phyloP scores from a whole-genome alignment of 2,797 vertebrate species.

The Dendrocincla tyrannina region DNA sequence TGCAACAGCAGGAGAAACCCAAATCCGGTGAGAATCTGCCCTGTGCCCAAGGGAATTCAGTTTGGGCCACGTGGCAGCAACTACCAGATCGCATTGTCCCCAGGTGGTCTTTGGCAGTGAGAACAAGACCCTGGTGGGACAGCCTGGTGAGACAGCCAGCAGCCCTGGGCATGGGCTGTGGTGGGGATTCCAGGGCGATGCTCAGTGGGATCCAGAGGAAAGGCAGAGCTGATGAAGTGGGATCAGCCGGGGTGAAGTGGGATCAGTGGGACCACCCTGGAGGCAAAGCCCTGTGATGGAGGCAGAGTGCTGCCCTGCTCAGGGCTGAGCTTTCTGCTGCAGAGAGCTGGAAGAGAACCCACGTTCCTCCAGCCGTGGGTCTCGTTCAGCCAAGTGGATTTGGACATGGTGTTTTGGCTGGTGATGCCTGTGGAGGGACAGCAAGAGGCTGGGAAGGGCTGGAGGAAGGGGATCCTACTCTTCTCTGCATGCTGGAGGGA shows the following conservation, averaged over 20 bases:
- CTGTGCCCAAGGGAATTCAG: neutral
- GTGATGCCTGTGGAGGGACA: neutral
- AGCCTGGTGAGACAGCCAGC: neutral
- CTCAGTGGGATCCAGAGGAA: neutral
- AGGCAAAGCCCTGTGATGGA: neutral
- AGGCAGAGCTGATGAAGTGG: fast-evolving
- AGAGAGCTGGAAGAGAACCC: neutral
- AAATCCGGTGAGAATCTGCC: neutral
- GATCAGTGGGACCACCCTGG: neutral
- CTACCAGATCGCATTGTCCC: neutral
- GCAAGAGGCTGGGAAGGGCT: neutral
- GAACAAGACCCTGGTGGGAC: neutral
- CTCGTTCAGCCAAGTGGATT: fast-evolving
- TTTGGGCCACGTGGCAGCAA: neutral
- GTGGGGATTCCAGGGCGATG: neutral
- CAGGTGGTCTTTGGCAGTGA: neutral
- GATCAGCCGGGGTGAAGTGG: neutral
- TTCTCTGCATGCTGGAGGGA: neutral
- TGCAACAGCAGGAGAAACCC: neutral
- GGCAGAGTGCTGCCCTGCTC: neutral
- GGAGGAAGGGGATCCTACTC: neutral
- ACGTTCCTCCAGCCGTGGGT: neutral
- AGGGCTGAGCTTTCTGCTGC: neutral
- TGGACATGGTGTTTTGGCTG: fast-evolving
- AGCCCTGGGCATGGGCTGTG: fast-evolving